phyloP scores from a whole-genome alignment of 2,113 vertebrate genomes.

The Anguilla rostrata region DNA sequence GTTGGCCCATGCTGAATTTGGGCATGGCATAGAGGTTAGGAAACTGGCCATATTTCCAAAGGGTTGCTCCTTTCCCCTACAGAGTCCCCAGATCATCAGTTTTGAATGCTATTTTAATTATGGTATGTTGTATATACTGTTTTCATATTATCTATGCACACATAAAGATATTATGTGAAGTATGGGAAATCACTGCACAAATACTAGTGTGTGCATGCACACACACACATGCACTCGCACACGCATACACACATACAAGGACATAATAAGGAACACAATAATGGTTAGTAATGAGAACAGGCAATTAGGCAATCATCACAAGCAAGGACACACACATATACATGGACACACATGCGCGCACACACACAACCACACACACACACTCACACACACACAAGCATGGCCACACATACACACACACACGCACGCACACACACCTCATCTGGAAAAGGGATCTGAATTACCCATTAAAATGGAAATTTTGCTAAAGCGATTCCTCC shows the following conservation, averaged over 20 bases:
- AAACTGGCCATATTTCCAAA: not conserved
- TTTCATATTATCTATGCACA: not conserved
- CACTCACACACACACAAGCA: constrained; percentile 15
- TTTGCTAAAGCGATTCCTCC: constrained; percentile 24
- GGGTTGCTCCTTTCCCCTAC: too few species aligned
- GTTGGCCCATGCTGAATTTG: too few species aligned
- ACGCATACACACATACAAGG: constrained; percentile 17
- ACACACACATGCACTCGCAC: not conserved
- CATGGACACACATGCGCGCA: not conserved
- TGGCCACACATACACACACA: constrained; percentile 27
- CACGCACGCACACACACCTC: constrained; percentile 4
- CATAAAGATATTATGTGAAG: too few species aligned
- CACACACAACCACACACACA: constrained; percentile 26
- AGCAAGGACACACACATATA: not conserved
- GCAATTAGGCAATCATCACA: too few species aligned
- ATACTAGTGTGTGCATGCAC: constrained; percentile 7
- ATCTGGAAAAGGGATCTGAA: constrained; percentile 16
- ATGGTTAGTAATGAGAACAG: too few species aligned
- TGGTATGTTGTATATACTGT: not conserved
- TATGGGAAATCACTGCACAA: not conserved
- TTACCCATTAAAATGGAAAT: constrained; percentile 38
- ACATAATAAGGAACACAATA: not conserved
- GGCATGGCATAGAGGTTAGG: not conserved
- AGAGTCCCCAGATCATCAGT: too few species aligned
- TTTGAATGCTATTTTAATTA: too few species aligned